These are phyloP conservation scores for Eupithecia exiguata DNA, from an alignment of 2,888 invertebrate genomes.

Conservation along the genomic window DNA sequence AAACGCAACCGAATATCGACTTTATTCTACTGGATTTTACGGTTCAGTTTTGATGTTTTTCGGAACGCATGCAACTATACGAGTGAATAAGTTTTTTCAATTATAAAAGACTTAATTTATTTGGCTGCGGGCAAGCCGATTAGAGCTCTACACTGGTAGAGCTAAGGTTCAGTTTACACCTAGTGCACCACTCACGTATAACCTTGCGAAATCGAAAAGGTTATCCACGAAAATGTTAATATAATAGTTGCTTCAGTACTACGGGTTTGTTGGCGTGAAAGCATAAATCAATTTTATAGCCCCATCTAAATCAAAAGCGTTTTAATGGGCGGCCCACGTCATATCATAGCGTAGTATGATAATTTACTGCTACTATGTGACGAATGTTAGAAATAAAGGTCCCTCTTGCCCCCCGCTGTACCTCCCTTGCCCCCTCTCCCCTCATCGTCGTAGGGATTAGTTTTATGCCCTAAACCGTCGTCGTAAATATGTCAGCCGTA, in stretches of 20 bases:
- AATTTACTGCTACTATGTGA: constrained; percentile 85
- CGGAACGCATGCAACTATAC: constrained; percentile 73
- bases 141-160: constrained; percentile 23
- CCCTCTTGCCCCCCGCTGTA: constrained; percentile 60
- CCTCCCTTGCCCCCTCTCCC: constrained; percentile 47
- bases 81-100: constrained; percentile 79
- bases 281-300: constrained; percentile 85
- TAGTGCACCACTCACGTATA: constrained; percentile 54
- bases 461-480: constrained; percentile 79
- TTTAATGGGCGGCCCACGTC: constrained; percentile 85
- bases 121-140: constrained; percentile 37
- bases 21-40: constrained; percentile 48
- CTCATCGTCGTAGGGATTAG: constrained; percentile 73
- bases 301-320: constrained; percentile 85
- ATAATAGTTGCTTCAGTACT: constrained; percentile 84
- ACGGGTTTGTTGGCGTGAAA: constrained; percentile 84
- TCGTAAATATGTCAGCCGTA: constrained; percentile 82
- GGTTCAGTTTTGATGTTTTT: constrained; percentile 57
- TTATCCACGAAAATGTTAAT: constrained; percentile 84
- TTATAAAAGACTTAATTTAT: constrained; percentile 77
- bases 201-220: constrained; percentile 72
- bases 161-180: constrained; percentile 48
- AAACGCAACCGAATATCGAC: constrained; percentile 51
- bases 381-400: constrained; percentile 85
- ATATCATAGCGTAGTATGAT: constrained; percentile 84